Conservation (phyloP, 2,113 vertebrate genomes). For the Poeciliopsis retropinna region DNA sequence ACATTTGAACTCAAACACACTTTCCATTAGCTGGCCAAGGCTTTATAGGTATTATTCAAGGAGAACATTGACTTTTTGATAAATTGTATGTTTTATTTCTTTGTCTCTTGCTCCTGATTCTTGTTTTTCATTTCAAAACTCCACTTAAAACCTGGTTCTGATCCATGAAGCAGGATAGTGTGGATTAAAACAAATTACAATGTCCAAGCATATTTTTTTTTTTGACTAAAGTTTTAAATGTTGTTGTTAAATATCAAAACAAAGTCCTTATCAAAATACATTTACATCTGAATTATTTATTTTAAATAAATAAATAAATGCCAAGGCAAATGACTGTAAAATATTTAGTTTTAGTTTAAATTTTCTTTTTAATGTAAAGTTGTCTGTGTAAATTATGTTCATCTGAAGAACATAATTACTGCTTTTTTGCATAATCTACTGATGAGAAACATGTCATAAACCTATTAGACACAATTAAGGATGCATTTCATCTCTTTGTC, state of each 20-base stretch:
- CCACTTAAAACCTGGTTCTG: not conserved
- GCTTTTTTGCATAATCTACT: slow-evolving; percentile 31
- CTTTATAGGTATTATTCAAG: not conserved
- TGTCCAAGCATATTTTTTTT: not conserved
- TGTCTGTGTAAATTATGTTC: slow-evolving; percentile 22
- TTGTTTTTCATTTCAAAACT: no score
- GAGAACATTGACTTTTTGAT: not conserved
- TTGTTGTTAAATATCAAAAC: not conserved
- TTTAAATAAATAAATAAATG: not conserved
- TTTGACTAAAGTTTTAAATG: not conserved
- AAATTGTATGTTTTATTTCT: no score
- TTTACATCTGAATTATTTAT: not conserved
- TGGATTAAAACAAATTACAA: no score
- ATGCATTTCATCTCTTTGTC: slow-evolving; percentile 10
- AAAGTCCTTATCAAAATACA: not conserved
- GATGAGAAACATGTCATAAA: slow-evolving; percentile 36
- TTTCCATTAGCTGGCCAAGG: not conserved
- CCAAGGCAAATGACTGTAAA: not conserved
- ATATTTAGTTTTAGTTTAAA: not conserved
- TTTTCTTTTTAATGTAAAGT: not conserved
- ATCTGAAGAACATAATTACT: slow-evolving; percentile 16
- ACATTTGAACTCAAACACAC: not conserved
- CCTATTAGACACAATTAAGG: slow-evolving; percentile 40
- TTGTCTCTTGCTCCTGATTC: not conserved
- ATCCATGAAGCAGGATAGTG: not conserved